Conservation (phyloP, 2,113 vertebrate species). For the Suricata suricatta region DNA sequence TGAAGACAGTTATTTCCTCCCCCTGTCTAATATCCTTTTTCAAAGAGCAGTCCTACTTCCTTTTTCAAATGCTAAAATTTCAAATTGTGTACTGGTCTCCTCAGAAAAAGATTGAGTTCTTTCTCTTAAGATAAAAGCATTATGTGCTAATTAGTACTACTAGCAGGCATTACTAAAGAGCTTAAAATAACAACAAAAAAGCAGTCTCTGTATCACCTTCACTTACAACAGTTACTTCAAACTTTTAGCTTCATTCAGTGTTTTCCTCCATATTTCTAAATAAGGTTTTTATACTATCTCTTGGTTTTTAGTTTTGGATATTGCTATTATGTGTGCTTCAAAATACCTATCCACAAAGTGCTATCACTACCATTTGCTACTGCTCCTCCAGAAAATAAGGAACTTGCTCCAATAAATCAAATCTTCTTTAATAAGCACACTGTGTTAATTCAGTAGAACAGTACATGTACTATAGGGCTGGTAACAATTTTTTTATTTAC, state of each 20-base stretch:
- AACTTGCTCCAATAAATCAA: background rate
- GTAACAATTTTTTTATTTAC: background rate
- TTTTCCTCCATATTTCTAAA: background rate
- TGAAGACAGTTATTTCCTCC: background rate
- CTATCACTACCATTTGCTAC: background rate
- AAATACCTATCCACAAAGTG: background rate
- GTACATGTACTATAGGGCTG: background rate
- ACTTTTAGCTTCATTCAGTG: constrained; percentile 6
- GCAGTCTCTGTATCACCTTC: background rate
- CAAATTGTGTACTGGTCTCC: constrained; percentile 41
- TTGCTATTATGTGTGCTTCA: background rate
- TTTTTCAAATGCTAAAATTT: constrained; percentile 46
- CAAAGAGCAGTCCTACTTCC: background rate
- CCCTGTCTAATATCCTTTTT: background rate
- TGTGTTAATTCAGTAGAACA: background rate
- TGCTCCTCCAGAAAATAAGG: background rate
- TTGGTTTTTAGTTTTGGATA: background rate
- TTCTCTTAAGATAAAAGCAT: constrained; percentile 25
- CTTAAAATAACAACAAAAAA: constrained; percentile 19
- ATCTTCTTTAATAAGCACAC: background rate
- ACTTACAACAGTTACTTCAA: background rate
- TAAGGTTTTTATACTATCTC: constrained; percentile 11
- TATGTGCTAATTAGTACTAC: background rate
- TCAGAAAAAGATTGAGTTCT: background rate
- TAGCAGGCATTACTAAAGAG: background rate